These are phyloP conservation scores for Ciconia nigra DNA, from an alignment of 2,797 vertebrate species.

Conservation along the genomic window DNA sequence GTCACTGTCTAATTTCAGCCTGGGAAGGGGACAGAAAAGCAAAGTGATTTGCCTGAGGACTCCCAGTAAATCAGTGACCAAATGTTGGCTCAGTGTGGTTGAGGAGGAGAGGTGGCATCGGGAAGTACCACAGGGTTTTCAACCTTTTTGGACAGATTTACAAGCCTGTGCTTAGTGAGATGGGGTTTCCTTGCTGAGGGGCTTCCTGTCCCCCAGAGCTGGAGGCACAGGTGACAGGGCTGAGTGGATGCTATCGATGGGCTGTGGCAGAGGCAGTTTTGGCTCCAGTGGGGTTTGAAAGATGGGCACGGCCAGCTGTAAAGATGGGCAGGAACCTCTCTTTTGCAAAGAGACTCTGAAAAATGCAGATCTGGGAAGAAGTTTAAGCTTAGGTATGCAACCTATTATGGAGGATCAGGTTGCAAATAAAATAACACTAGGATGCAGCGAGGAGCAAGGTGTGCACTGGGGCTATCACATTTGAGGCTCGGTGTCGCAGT, in stretches of 20 bases:
- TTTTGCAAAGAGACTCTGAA: background rate
- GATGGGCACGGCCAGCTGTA: background rate
- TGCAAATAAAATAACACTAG: background rate
- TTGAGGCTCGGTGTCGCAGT: accelerated
- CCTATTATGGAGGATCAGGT: background rate
- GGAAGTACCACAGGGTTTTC: background rate
- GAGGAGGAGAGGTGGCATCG: accelerated
- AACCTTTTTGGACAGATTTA: background rate
- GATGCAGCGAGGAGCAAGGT: background rate
- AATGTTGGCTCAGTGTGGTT: background rate
- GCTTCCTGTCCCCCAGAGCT: background rate
- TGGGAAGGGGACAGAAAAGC: background rate
- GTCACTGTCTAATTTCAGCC: background rate
- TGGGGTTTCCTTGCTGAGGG: background rate
- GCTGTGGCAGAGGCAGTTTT: background rate
- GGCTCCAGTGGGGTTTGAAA: background rate
- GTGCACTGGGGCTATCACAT: background rate
- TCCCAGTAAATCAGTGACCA: background rate
- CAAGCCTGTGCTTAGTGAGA: background rate
- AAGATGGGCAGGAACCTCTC: accelerated
- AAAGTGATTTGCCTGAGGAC: background rate
- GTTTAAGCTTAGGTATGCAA: background rate
- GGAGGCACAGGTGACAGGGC: background rate
- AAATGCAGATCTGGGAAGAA: background rate
- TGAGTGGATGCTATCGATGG: background rate